Conservation (phyloP, 2,113 vertebrate genomes). For the Piaya cayana region DNA sequence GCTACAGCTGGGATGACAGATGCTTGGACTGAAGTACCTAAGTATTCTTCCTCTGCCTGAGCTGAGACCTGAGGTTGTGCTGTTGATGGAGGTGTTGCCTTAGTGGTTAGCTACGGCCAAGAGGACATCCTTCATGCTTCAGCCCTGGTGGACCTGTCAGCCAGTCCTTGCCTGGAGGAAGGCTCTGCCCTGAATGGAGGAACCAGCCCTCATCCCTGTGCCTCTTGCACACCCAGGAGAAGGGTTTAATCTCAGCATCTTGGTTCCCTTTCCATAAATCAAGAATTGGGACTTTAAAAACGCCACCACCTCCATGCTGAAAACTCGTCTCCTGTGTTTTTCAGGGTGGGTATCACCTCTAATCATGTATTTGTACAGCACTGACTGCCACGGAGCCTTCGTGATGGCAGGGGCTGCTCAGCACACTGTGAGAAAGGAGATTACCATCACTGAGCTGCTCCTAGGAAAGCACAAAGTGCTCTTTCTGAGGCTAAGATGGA, state of each 20-base stretch:
- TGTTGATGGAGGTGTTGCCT: neutral
- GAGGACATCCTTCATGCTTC: neutral
- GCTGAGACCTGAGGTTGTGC: neutral
- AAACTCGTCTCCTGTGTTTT: rapidly evolving
- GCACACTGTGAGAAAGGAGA: neutral
- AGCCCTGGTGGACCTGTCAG: neutral
- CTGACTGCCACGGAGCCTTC: rapidly evolving
- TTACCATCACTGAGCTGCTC: neutral
- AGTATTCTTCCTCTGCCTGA: neutral
- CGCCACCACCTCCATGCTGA: rapidly evolving
- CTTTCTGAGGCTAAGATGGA: neutral
- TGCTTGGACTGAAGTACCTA: neutral
- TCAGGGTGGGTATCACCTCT: neutral
- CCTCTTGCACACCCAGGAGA: rapidly evolving
- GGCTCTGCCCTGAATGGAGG: neutral
- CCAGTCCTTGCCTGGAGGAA: rapidly evolving
- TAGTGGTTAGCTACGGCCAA: neutral
- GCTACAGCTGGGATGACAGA: neutral
- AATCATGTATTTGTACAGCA: rapidly evolving
- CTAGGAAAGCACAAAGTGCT: neutral
- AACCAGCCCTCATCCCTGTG: neutral
- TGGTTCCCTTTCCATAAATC: rapidly evolving
- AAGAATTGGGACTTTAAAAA: neutral
- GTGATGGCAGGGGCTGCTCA: neutral
- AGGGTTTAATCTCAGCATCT: neutral